A percentile compares a stretch with the other conserved stretches of the same genome.
phyloP scores from a whole-genome alignment of 2,888 invertebrate genomes.

The Trachelus iudaicus region DNA sequence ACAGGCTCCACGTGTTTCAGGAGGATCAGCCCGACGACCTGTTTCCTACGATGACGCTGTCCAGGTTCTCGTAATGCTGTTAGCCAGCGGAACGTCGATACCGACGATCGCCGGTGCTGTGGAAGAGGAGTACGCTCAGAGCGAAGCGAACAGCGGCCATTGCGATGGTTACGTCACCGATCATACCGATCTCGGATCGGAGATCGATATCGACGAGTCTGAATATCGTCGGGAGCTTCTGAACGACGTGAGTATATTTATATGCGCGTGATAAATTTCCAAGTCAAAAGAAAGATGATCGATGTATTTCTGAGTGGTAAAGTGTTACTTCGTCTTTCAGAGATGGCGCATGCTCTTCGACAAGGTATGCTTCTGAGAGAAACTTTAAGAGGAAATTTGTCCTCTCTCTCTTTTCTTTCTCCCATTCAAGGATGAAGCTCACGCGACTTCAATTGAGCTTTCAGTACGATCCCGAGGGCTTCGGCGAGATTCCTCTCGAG shows the following conservation, averaged over 20 bases:
- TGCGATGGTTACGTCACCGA: slow-evolving; percentile 77
- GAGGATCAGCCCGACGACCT: not conserved
- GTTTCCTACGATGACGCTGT: slow-evolving; percentile 21
- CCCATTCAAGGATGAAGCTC: not conserved
- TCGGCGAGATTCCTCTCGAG: slow-evolving; percentile 90
- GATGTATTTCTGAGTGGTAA: not conserved
- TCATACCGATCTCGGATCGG: slow-evolving; percentile 84
- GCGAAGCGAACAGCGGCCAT: slow-evolving; percentile 58
- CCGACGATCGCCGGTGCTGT: slow-evolving; percentile 62
- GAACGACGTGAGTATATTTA: slow-evolving; percentile 76
- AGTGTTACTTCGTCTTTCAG: slow-evolving; percentile 69
- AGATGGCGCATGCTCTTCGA: slow-evolving; percentile 92
- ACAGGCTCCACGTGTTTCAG: not conserved
- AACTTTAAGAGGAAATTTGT: not conserved
- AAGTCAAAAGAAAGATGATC: slow-evolving; percentile 5
- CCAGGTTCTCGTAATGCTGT: slow-evolving; percentile 54
- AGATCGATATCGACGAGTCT: slow-evolving; percentile 75
- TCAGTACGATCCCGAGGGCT: slow-evolving; percentile 92
- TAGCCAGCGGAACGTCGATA: slow-evolving; percentile 59
- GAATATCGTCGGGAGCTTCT: slow-evolving; percentile 81
- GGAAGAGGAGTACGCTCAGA: slow-evolving; percentile 57
- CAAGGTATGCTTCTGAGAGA: slow-evolving; percentile 70
- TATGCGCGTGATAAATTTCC: not conserved
- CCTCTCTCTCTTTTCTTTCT: not conserved
- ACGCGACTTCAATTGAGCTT: slow-evolving; percentile 26